These are phyloP conservation scores for Chrysolina americana DNA, from an alignment of 2,888 invertebrate species.

Conservation along the genomic window DNA sequence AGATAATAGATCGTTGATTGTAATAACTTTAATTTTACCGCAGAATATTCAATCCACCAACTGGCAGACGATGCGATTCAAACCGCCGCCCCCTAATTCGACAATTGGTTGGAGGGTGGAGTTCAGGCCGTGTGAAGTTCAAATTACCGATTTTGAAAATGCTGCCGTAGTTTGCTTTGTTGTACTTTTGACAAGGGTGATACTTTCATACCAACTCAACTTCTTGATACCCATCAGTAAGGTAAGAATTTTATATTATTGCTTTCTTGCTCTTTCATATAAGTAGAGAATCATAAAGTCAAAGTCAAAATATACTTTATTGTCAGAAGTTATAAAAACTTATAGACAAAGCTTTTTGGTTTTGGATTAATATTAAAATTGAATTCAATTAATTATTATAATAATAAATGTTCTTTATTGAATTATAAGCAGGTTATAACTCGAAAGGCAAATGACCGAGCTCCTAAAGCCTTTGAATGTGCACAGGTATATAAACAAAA, in stretches of 20 bases:
- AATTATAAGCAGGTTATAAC: too few species aligned
- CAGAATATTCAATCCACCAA: slow-evolving; percentile 99
- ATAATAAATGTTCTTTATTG: too few species aligned
- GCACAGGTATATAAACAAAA: too few species aligned
- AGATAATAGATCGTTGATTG: slow-evolving; percentile 46
- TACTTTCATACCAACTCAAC: slow-evolving; percentile 95
- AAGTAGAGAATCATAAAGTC: too few species aligned
- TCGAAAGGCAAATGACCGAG: too few species aligned
- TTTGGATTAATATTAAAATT: too few species aligned
- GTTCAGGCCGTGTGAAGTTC: slow-evolving; percentile 98
- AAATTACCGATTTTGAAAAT: slow-evolving; percentile 99
- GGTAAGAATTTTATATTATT: slow-evolving; percentile 61
- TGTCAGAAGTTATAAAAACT: too few species aligned
- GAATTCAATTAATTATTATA: too few species aligned
- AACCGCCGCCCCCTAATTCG: slow-evolving; percentile 96
- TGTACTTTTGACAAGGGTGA: slow-evolving; percentile 95
- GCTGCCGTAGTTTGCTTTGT: slow-evolving; percentile 99
- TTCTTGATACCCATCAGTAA: slow-evolving; percentile 98
- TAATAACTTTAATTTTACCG: slow-evolving; percentile 52
- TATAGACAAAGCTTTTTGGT: too few species aligned
- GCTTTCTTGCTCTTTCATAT: background rate
- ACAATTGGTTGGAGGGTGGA: slow-evolving; percentile 99
- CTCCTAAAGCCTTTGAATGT: too few species aligned
- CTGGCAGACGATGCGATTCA: slow-evolving; percentile 99
- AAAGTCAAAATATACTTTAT: too few species aligned